Evolutionary conservation across 2,888 invertebrate species (phyloP).

Genomic region (Phyllotreta cruciferae): DNA sequence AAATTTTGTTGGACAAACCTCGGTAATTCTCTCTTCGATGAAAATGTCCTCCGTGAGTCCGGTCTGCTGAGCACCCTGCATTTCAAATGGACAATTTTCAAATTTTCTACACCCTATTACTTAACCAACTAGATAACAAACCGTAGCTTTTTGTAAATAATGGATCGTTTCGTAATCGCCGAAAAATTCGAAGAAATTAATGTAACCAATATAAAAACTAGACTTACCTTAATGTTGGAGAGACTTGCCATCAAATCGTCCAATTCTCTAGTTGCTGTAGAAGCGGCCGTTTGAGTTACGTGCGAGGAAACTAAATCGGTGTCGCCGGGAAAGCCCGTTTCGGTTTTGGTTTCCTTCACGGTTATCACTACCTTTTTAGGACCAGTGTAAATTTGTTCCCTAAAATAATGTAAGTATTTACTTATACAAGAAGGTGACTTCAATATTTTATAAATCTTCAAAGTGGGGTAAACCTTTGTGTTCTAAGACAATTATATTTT

Average conservation of each 20-base stretch:
- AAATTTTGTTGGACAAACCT: slow-evolving; percentile 6
- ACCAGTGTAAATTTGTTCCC: slow-evolving; percentile 60
- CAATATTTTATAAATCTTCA: no score
- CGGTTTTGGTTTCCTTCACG: slow-evolving; percentile 67
- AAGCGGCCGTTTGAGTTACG: slow-evolving; percentile 70
- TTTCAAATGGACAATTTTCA: neutral
- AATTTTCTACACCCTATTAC: neutral
- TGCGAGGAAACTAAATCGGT: slow-evolving; percentile 64
- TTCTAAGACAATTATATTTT: no score
- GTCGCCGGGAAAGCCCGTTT: slow-evolving; percentile 64
- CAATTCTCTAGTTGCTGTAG: slow-evolving; percentile 91
- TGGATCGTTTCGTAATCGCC: no score
- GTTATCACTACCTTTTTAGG: slow-evolving; percentile 67
- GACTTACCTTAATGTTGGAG: slow-evolving; percentile 89
- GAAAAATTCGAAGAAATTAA: no score
- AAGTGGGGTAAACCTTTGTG: neutral
- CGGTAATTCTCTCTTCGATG: slow-evolving; percentile 12
- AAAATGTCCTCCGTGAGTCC: slow-evolving; percentile 10
- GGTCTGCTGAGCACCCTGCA: neutral
- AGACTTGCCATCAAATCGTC: slow-evolving; percentile 96
- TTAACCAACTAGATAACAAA: neutral
- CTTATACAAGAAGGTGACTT: no score
- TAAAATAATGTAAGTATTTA: slow-evolving; percentile 39
- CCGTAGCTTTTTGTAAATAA: neutral
- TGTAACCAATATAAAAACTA: slow-evolving; percentile 2